These are phyloP conservation scores for Machaerirhynchus nigripectus DNA, from an alignment of 2,113 vertebrate species.

Conservation along the genomic window DNA sequence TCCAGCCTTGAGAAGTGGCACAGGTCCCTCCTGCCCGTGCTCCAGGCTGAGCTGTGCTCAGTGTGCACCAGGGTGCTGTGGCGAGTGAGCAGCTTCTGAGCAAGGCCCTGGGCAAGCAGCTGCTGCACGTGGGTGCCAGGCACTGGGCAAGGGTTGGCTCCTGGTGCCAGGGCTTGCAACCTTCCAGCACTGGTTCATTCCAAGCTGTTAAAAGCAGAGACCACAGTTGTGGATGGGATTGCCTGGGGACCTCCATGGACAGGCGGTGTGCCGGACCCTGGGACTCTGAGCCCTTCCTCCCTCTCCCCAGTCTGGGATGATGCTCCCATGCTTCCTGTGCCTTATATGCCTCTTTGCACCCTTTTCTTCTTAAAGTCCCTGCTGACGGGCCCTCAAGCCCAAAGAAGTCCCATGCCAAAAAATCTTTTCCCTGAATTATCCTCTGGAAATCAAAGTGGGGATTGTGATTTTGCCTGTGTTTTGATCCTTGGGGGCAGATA, in stretches of 20 bases:
- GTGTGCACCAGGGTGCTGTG: neutral
- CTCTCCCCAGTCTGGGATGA: neutral
- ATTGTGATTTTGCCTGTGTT: neutral
- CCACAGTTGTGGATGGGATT: neutral
- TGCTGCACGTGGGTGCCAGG: rapidly evolving
- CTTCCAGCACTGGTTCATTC: neutral
- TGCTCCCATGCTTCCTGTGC: neutral
- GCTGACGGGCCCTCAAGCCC: neutral
- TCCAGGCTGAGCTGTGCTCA: neutral
- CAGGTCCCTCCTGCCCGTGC: neutral
- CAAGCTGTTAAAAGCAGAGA: neutral
- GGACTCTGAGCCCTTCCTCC: neutral
- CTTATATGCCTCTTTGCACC: neutral
- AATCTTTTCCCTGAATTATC: neutral
- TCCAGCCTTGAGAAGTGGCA: neutral
- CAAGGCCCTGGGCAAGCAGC: neutral
- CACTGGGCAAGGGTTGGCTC: neutral
- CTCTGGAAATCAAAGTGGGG: neutral
- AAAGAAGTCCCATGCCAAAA: neutral
- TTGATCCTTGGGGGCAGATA: neutral
- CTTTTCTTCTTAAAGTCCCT: neutral
- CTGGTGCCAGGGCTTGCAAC: neutral
- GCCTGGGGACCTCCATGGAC: rapidly evolving
- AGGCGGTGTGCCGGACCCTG: neutral
- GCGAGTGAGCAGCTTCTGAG: rapidly evolving